Evolutionary conservation across 2,797 vertebrate species (phyloP).

Genomic region (Alauda arvensis): DNA sequence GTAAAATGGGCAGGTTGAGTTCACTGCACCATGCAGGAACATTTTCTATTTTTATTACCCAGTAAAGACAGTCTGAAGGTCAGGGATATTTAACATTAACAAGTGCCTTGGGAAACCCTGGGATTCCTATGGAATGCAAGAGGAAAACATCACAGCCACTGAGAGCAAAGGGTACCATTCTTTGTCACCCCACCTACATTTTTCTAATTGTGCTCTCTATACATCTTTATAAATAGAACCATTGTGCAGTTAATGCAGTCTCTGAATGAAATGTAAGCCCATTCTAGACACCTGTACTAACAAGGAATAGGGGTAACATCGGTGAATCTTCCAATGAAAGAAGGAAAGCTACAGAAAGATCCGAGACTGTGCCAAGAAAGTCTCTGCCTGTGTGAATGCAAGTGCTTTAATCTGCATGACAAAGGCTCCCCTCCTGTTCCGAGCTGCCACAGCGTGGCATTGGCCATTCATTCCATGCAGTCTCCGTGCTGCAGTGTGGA

Average conservation of each 20-base stretch:
- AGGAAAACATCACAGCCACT: neutral
- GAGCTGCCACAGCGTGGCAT: neutral
- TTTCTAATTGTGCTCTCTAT: neutral
- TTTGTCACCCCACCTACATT: neutral
- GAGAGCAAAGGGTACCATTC: neutral
- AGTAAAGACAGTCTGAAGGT: neutral
- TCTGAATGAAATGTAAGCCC: neutral
- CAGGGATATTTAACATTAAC: neutral
- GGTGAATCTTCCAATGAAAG: neutral
- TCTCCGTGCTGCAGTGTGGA: neutral
- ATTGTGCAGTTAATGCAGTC: neutral
- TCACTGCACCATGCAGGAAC: neutral
- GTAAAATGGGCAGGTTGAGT: neutral
- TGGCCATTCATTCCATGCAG: neutral
- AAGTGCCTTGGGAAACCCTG: neutral
- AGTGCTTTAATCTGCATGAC: slow-evolving; percentile 11
- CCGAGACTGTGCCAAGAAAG: neutral
- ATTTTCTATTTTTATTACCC: neutral
- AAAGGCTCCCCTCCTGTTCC: neutral
- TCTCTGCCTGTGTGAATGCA: neutral
- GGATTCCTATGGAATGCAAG: neutral
- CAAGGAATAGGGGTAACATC: neutral
- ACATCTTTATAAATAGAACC: neutral
- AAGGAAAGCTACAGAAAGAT: neutral
- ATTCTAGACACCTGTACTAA: neutral